A percentile compares a stretch with the other conserved stretches of the same genome.
Evolutionary conservation across 1,140 invertebrate genomes (phyloP).

Genomic region (Bombus difficillimus): DNA sequence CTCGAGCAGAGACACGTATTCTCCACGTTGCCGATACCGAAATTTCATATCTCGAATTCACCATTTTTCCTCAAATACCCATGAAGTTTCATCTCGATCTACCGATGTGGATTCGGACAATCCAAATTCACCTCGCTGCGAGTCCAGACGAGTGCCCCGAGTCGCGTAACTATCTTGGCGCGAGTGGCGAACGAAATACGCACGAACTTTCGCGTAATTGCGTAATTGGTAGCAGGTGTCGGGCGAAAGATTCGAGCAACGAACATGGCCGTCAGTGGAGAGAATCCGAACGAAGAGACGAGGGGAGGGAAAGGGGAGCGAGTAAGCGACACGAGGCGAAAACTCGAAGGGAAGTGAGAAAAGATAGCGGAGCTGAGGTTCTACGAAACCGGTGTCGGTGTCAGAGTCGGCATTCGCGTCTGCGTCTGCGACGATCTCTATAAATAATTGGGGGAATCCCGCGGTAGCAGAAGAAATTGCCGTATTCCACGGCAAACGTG

Average conservation of each 20-base stretch:
- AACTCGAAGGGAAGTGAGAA: not conserved
- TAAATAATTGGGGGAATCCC: constrained; percentile 69
- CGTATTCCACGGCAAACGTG: constrained; percentile 24
- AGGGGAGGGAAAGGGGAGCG: not conserved
- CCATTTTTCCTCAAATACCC: not conserved
- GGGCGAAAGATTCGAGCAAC: constrained; percentile 20
- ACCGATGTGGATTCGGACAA: no score
- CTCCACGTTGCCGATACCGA: not conserved
- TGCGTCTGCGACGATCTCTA: constrained; percentile 51
- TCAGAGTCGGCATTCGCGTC: not conserved
- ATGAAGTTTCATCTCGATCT: not conserved
- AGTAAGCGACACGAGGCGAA: constrained; percentile 18
- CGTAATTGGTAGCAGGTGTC: constrained; percentile 63
- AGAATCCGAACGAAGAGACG: not conserved
- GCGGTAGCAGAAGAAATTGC: constrained; percentile 54
- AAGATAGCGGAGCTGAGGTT: constrained; percentile 2
- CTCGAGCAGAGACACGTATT: not conserved
- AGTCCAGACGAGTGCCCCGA: not conserved
- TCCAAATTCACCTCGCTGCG: not conserved
- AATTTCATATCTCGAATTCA: not conserved
- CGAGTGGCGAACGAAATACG: not conserved
- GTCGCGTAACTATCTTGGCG: not conserved
- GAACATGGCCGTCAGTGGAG: not conserved
- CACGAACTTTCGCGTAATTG: constrained; percentile 16
- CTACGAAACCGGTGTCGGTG: constrained; percentile 2